Conservation (phyloP, 2,888 invertebrate genomes). For the Cryptosula pallasiana region DNA sequence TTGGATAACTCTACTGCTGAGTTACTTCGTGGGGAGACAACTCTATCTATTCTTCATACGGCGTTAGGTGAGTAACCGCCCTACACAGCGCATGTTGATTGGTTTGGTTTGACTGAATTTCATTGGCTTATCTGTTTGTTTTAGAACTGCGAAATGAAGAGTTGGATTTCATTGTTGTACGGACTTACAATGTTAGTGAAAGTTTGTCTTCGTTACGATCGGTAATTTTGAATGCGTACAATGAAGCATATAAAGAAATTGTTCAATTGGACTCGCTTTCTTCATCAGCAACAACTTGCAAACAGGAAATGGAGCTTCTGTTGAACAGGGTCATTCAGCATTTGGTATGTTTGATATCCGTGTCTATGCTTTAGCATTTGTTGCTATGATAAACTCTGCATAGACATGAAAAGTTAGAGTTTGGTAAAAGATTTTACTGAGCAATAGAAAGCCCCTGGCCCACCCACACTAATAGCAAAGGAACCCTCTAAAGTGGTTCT, state of each 20-base stretch:
- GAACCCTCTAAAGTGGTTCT: too few relatives aligned
- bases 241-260: neutral
- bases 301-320: neutral
- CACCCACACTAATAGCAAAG: too few relatives aligned
- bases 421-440: too few relatives aligned
- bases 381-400: too few relatives aligned
- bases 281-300: neutral
- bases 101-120: too few relatives aligned
- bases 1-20: neutral
- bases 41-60: neutral
- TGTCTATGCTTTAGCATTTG: too few relatives aligned
- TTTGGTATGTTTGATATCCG: neutral
- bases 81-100: too few relatives aligned
- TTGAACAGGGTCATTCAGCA: neutral
- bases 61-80: neutral
- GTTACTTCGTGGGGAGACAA: neutral
- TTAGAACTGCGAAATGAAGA: neutral
- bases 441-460: too few relatives aligned
- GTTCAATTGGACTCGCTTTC: neutral
- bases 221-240: neutral
- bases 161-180: neutral
- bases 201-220: neutral
- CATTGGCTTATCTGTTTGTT: neutral
- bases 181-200: neutral
- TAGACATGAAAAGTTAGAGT: too few relatives aligned